Evolutionary conservation across 2,888 invertebrate genomes (phyloP).

Genomic region (Sepioteuthis lessoniana): DNA sequence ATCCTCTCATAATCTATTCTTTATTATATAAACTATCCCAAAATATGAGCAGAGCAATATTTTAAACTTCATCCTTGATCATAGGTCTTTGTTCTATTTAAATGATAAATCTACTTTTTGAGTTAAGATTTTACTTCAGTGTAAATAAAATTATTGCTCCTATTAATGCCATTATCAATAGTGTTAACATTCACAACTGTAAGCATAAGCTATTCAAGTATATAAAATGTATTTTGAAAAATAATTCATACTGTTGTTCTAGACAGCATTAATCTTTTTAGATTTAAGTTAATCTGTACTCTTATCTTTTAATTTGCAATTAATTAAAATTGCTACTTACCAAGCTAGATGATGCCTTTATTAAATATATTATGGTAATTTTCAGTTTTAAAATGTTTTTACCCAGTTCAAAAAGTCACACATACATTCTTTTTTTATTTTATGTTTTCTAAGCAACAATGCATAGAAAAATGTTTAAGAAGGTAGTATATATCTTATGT

Average conservation of each 20-base stretch:
- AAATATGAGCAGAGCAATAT: background rate
- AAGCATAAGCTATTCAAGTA: background rate
- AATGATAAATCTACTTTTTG: background rate
- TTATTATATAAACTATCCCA: background rate
- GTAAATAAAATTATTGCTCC: background rate
- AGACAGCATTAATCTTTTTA: too few species aligned
- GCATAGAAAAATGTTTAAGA: background rate
- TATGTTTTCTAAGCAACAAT: background rate
- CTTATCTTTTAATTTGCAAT: too few species aligned
- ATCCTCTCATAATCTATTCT: background rate
- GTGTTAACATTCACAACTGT: background rate
- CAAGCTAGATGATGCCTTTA: too few species aligned
- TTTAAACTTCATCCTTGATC: background rate
- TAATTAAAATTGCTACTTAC: too few species aligned
- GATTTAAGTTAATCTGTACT: too few species aligned
- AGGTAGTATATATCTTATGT: background rate
- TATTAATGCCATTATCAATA: background rate
- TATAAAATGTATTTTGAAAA: background rate
- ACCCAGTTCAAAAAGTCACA: too few species aligned
- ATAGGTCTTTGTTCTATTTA: background rate
- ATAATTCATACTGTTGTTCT: background rate
- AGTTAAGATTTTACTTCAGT: background rate
- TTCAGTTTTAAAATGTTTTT: too few species aligned
- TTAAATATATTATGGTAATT: too few species aligned
- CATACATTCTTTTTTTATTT: too few species aligned